These are phyloP conservation scores for Caenorhabditis sp. DNA, from an alignment of 2,888 invertebrate genomes.

Conservation along the genomic window DNA sequence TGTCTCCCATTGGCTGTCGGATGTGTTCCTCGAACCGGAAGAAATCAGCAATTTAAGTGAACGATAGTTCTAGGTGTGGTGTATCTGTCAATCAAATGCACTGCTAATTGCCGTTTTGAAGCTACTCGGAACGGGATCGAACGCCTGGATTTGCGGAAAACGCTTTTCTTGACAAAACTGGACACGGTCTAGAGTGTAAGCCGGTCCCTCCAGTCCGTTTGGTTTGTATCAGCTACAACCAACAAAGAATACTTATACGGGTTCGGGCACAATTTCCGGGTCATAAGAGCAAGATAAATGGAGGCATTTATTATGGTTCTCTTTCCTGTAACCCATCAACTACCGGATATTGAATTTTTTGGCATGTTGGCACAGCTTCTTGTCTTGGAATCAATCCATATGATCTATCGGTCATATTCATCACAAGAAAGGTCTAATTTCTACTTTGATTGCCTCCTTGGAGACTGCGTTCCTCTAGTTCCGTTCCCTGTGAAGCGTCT, in stretches of 20 bases:
- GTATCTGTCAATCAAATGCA: slow-evolving; percentile 53
- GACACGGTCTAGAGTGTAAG: background rate
- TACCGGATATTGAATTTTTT: slow-evolving; percentile 44
- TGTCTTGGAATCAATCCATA: slow-evolving; percentile 7
- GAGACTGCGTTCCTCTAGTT: no score
- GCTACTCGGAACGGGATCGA: background rate
- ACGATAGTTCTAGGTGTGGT: slow-evolving; percentile 27
- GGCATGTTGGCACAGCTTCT: no score
- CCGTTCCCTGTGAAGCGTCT: slow-evolving; percentile 26
- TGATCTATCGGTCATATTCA: background rate
- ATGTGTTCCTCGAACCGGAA: slow-evolving; percentile 35
- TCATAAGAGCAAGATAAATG: slow-evolving; percentile 42
- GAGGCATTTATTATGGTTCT: slow-evolving; percentile 29
- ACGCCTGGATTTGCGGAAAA: slow-evolving; percentile 43
- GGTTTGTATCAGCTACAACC: background rate
- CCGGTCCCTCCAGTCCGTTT: background rate
- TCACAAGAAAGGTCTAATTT: no score
- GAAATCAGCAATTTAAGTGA: slow-evolving; percentile 22
- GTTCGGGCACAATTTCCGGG: slow-evolving; percentile 43
- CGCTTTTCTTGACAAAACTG: background rate
- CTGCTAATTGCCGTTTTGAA: slow-evolving; percentile 47
- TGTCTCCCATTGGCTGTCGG: background rate
- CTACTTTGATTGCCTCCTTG: background rate
- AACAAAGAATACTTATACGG: slow-evolving; percentile 13
- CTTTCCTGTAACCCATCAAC: slow-evolving; percentile 20